These are phyloP conservation scores for Jaculus jaculus DNA, from an alignment of 2,113 vertebrate species.

Conservation along the genomic window DNA sequence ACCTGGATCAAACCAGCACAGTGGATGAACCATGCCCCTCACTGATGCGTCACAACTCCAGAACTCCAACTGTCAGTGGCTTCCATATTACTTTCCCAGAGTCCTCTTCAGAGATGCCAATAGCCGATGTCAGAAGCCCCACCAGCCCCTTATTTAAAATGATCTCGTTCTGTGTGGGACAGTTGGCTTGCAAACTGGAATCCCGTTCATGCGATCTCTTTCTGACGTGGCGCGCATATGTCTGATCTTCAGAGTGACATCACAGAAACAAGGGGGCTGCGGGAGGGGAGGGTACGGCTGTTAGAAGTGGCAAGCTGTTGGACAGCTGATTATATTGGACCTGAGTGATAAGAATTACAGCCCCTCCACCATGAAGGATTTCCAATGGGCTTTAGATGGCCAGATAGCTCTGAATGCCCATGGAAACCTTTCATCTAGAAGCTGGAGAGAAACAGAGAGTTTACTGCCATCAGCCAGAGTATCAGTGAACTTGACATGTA, in stretches of 20 bases:
- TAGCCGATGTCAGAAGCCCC: neutral
- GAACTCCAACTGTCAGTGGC: neutral
- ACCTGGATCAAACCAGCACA: too few relatives aligned
- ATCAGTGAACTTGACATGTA: neutral
- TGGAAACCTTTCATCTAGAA: too few relatives aligned
- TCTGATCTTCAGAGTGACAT: neutral
- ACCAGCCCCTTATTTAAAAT: neutral
- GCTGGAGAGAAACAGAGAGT: neutral
- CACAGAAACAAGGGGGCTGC: neutral
- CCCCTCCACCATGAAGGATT: neutral
- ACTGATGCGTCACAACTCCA: too few relatives aligned
- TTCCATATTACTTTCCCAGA: neutral
- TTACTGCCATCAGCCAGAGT: neutral
- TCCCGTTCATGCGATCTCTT: neutral
- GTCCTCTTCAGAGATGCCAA: neutral
- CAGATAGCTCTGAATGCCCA: neutral
- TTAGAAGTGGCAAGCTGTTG: neutral
- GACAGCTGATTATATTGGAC: conserved; percentile 25
- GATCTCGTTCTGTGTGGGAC: neutral
- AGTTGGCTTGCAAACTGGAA: neutral
- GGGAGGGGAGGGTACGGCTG: neutral
- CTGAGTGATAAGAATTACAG: neutral
- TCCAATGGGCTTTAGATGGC: conserved; percentile 41
- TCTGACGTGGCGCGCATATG: neutral
- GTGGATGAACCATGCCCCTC: too few relatives aligned